phyloP scores from a whole-genome alignment of 2,888 invertebrate genomes.

The Thecophora atra region DNA sequence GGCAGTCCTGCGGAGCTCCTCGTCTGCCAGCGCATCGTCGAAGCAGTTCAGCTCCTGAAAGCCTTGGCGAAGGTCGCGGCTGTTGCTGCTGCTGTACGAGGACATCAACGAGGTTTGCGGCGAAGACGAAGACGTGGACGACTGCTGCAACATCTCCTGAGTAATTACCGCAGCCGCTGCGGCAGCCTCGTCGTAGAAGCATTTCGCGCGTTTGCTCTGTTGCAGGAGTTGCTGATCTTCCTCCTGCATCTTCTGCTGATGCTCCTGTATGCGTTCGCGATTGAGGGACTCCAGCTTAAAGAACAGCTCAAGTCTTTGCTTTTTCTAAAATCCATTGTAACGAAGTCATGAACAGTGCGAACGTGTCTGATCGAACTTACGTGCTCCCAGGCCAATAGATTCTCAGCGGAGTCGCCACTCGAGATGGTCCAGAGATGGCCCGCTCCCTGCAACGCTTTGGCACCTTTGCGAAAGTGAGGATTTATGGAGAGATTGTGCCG shows the following conservation, averaged over 20 bases:
- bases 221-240: conserved; percentile 45
- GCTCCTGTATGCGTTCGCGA: conserved; percentile 60
- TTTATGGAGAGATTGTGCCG: conserved; percentile 91
- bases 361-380: conserved; percentile 60
- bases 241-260: conserved; percentile 54
- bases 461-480: conserved; percentile 89
- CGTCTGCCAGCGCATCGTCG: conserved; percentile 59
- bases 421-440: conserved; percentile 91
- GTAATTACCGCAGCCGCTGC: conserved; percentile 61
- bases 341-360: neutral
- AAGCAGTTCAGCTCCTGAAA: conserved; percentile 44
- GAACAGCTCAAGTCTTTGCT: conserved; percentile 69
- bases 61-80: conserved; percentile 18
- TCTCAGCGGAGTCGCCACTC: conserved; percentile 70
- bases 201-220: conserved; percentile 45
- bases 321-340: conserved; percentile 61
- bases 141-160: conserved; percentile 60
- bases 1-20: conserved; percentile 69
- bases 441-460: conserved; percentile 85
- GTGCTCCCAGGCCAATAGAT: conserved; percentile 70
- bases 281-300: conserved; percentile 67
- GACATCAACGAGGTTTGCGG: conserved; percentile 29
- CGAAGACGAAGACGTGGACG: conserved; percentile 41
- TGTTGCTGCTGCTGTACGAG: conserved; percentile 44
- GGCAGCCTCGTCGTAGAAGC: conserved; percentile 61